Evolutionary conservation across 2,797 vertebrate species (phyloP).

Genomic region (Silurus lanzhouensis): DNA sequence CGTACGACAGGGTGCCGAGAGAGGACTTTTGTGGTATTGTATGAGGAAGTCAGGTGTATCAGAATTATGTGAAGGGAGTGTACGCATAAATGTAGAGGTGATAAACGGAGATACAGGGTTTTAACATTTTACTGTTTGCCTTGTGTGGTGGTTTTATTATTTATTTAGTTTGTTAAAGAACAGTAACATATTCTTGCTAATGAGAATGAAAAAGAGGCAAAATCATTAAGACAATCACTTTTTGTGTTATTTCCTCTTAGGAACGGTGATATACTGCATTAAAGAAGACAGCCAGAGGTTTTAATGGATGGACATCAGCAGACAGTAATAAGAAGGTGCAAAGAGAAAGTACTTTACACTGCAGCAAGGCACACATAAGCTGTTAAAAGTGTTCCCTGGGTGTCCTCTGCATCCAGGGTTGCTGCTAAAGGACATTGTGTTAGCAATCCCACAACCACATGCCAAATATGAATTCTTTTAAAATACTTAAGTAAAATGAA

Average conservation of each 20-base stretch:
- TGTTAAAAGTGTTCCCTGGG: constrained; percentile 27
- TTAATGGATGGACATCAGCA: neutral
- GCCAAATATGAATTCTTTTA: neutral
- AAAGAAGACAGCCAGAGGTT: constrained; percentile 3
- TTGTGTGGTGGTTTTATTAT: neutral
- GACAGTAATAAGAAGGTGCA: neutral
- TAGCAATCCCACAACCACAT: neutral
- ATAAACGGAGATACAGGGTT: neutral
- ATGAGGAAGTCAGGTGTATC: too few relatives aligned
- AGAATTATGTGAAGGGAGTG: neutral
- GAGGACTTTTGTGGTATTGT: too few relatives aligned
- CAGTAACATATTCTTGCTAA: neutral
- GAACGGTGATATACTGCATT: constrained; percentile 54
- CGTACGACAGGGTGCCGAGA: too few relatives aligned
- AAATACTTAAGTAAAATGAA: neutral
- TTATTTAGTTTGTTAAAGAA: neutral
- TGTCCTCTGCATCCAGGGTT: constrained; percentile 19
- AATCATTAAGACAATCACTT: neutral
- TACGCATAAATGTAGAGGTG: too few relatives aligned
- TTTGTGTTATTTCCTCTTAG: constrained; percentile 62
- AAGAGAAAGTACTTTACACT: neutral
- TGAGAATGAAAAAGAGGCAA: neutral
- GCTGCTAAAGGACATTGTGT: constrained; percentile 47
- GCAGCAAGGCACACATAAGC: constrained; percentile 26
- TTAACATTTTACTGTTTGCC: neutral